A percentile compares a stretch with the other conserved stretches of the same genome.
Conservation (phyloP, 2,888 invertebrate species). For the Trissolcus brochymenae region DNA sequence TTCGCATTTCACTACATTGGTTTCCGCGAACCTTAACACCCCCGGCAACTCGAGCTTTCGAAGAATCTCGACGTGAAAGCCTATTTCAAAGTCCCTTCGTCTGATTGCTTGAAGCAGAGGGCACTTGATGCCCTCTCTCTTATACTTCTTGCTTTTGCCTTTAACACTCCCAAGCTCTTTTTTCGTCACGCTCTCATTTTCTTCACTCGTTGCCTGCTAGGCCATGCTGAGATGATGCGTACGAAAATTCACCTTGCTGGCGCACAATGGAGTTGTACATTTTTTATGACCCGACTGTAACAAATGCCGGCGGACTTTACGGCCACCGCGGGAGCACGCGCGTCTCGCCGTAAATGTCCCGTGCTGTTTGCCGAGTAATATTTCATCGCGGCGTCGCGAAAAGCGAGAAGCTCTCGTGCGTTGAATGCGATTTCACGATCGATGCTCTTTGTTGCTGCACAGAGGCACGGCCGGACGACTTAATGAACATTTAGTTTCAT, state of each 20-base stretch:
- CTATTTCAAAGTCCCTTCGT: constrained; percentile 25
- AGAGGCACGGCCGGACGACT: constrained; percentile 5
- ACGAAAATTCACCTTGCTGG: constrained; percentile 17
- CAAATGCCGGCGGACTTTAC: constrained; percentile 63
- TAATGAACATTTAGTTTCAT: constrained; percentile 36
- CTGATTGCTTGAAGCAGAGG: constrained; percentile 24
- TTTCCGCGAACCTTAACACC: constrained; percentile 27
- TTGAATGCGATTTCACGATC: constrained; percentile 39
- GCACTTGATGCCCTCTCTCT: constrained; percentile 16
- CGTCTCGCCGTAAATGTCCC: constrained; percentile 61
- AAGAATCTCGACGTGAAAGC: constrained; percentile 31
- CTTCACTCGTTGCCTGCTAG: not conserved
- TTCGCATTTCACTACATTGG: constrained; percentile 42
- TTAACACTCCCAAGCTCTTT: not conserved
- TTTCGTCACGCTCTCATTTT: constrained; percentile 2
- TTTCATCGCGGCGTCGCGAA: constrained; percentile 63
- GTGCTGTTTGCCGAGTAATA: constrained; percentile 67
- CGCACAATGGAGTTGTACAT: constrained; percentile 64
- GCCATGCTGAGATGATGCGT: not conserved
- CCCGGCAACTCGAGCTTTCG: constrained; percentile 12
- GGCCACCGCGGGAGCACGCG: constrained; percentile 48
- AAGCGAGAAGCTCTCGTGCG: constrained; percentile 41
- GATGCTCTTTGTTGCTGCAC: constrained; percentile 25
- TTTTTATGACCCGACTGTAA: constrained; percentile 67
- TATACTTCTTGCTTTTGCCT: not conserved